phyloP scores from a whole-genome alignment of 2,888 invertebrate species.

The Aphodius granarius region DNA sequence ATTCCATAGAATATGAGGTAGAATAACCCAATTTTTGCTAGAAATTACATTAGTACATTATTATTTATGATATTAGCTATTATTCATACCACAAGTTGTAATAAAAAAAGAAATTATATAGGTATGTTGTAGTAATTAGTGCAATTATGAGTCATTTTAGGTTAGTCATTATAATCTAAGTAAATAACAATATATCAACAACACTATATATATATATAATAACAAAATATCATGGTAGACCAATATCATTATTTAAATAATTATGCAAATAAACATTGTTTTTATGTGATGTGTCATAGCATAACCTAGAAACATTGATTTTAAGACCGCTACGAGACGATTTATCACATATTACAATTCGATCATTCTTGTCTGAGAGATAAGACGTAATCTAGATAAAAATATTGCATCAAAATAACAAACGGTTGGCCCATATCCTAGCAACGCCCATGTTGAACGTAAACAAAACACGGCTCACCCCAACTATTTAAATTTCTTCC shows the following conservation, averaged over 20 bases:
- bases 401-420: not conserved
- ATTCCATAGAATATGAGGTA: constrained; percentile 93
- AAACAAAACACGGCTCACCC: constrained; percentile 55
- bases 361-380: not conserved
- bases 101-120: not conserved
- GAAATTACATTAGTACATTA: constrained; percentile 44
- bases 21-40: constrained; percentile 94
- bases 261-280: not conserved
- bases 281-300: not conserved
- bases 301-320: not conserved
- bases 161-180: not conserved
- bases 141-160: not conserved
- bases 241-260: too few relatives aligned
- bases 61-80: not conserved
- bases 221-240: too few relatives aligned
- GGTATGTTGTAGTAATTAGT: not conserved
- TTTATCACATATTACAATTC: not conserved
- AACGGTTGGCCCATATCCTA: not conserved
- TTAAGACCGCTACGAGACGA: not conserved
- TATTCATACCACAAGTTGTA: not conserved
- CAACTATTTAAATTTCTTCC: constrained; percentile 65
- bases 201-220: too few relatives aligned
- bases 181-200: not conserved
- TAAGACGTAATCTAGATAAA: not conserved
- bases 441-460: constrained; percentile 12